Conservation (phyloP, 1,140 invertebrate genomes). For the Drosophila kikkawai region DNA sequence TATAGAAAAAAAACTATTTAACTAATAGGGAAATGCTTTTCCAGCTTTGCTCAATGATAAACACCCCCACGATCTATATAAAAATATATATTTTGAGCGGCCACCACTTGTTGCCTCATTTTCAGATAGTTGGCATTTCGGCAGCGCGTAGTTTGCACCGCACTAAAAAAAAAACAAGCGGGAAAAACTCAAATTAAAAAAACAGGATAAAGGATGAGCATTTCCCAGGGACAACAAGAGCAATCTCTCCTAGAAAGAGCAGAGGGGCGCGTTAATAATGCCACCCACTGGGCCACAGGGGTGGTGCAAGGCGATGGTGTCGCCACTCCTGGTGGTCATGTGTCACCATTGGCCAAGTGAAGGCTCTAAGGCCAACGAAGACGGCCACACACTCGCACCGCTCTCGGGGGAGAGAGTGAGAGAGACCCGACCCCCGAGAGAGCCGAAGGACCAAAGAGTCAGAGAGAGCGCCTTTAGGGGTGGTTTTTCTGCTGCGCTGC, state of each 20-base stretch:
- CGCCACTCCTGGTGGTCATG: conserved; percentile 48
- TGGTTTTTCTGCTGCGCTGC: conserved; percentile 26
- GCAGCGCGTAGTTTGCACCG: neutral
- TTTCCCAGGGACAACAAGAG: neutral
- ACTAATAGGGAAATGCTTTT: neutral
- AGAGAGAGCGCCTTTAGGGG: conserved; percentile 12
- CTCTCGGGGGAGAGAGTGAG: conserved; percentile 18
- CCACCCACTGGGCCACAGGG: conserved; percentile 6
- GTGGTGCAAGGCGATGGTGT: conserved; percentile 8
- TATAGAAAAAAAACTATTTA: neutral
- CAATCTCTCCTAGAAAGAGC: neutral
- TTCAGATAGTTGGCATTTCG: conserved; percentile 13
- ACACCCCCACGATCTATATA: neutral
- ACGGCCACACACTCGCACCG: conserved; percentile 31
- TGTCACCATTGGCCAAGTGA: conserved; percentile 77
- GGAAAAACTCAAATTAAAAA: neutral
- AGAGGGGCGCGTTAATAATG: neutral
- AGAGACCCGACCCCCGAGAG: neutral
- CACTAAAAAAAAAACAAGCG: neutral
- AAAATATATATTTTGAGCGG: neutral
- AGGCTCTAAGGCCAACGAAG: conserved; percentile 43
- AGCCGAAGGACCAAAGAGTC: neutral
- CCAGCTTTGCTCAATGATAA: neutral
- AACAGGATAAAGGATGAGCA: conserved; percentile 7
- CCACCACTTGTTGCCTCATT: conserved; percentile 31